These are phyloP conservation scores for Mesocricetus auratus DNA, from an alignment of 2,113 vertebrate genomes.

Conservation along the genomic window DNA sequence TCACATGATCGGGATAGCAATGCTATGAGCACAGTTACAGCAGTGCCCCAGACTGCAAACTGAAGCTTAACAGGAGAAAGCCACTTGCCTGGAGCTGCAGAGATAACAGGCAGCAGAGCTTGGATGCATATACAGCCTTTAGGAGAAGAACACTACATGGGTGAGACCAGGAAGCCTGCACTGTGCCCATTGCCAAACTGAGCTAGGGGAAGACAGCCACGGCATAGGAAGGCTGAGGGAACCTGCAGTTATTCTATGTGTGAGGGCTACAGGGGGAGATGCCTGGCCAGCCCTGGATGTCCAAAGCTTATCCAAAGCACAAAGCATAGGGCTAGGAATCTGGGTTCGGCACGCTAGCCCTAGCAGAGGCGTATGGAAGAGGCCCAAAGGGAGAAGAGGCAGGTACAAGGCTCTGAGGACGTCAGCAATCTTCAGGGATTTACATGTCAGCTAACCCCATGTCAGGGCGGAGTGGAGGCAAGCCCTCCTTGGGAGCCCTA, in stretches of 20 bases:
- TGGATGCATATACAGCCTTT: background rate
- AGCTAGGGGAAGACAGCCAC: background rate
- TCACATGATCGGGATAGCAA: too few species aligned
- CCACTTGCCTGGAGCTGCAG: background rate
- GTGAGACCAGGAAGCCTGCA: background rate
- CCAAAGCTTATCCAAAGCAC: background rate
- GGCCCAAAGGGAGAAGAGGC: background rate
- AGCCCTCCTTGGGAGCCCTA: background rate
- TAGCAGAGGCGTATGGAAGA: background rate
- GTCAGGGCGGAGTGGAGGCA: accelerated
- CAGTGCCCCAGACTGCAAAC: background rate
- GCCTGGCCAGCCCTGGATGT: background rate
- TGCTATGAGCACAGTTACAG: background rate
- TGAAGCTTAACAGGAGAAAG: background rate
- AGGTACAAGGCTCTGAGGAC: accelerated
- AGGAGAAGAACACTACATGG: too few species aligned
- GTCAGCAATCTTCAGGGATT: accelerated
- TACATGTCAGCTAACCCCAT: accelerated
- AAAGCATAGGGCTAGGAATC: background rate
- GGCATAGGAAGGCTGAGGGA: background rate
- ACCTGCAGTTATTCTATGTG: accelerated
- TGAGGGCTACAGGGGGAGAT: background rate
- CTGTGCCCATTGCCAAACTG: background rate
- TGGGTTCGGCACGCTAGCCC: background rate
- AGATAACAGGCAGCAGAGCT: background rate